Base-by-base conservation (phyloP, 1,140 invertebrate species). In the Nylanderia fulva region DNA sequence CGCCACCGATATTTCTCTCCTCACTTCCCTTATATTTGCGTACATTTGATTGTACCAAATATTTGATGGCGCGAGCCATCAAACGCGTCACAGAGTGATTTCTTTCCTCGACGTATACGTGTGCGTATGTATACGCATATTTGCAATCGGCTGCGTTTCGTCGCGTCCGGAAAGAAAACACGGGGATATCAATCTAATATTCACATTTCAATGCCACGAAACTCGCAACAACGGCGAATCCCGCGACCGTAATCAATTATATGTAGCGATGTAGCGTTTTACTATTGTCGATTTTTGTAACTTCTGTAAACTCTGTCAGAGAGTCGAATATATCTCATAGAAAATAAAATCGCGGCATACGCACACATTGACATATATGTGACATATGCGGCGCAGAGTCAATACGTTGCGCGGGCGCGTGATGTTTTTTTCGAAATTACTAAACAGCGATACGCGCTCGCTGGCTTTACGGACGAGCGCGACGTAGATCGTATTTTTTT, bases 41-140 rank as follows among this genome's bases (percentile, higher is more conserved):
- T 29, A 66, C 76, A 69, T 33, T 66, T 85, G 84, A 85, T 85
- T 85, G 84, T 63, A 60, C 66, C 84, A 85, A 85, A 85, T 85
- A 85, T 85, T 85, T 85, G 84, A 80, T 80, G 36, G 77, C 66
- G 77, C 66, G 52, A 45, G 48, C 48, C 77, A 58, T 56, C 64
- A 52, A 79, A 52, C 77, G 18, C 45, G 52, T 71, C 77, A 58
- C 77, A 29, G 36, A 71, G 52, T 58, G 64, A 80, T 58, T 80
- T 71, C 64, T 80, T 79, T 54, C 42, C 15, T 4, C 18, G 42
- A 7, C 18, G 58, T 24, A 15, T 48, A 48, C 45, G 45, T 48
- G 11, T 45, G 45, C 18, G 9, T n/a, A n/a, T n/a, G n/a, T n/a
- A n/a, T 27, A 29, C 24, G 24, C 45, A 9, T 68, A n/a, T 54